These are phyloP conservation scores for Parazoanthus swiftii DNA, from an alignment of 92 coral and sea anemone genomes.

Conservation along the genomic window DNA sequence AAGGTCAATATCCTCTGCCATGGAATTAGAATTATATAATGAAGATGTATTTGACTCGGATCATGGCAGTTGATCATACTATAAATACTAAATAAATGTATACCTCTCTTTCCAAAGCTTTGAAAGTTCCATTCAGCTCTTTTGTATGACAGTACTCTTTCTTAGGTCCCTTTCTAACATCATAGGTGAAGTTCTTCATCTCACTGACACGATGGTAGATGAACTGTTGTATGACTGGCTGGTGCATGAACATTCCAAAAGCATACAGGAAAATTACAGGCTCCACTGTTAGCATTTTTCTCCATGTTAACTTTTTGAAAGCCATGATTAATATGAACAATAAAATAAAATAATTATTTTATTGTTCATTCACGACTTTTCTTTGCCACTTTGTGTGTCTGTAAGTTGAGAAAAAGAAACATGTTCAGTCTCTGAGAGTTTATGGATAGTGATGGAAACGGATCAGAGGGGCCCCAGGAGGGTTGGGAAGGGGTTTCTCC, in stretches of 20 bases:
- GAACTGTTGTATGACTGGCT: slow-evolving; percentile 67
- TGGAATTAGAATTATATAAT: too few relatives aligned
- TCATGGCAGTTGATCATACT: too few relatives aligned
- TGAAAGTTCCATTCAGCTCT: slow-evolving; percentile 45
- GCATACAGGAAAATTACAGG: slow-evolving; percentile 78
- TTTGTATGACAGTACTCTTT: slow-evolving; percentile 30
- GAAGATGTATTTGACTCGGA: too few relatives aligned
- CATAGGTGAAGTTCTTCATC: slow-evolving; percentile 66
- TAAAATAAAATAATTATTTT: too few relatives aligned
- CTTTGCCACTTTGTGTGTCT: too few relatives aligned
- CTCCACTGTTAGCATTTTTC: slow-evolving; percentile 65
- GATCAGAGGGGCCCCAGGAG: too few relatives aligned
- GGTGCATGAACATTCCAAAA: slow-evolving; percentile 69
- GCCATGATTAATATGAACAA: not conserved
- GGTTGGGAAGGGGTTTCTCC: too few relatives aligned
- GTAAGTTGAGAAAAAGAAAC: too few relatives aligned
- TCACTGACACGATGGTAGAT: slow-evolving; percentile 66
- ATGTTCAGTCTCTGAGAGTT: too few relatives aligned
- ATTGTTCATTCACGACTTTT: too few relatives aligned
- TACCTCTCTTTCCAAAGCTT: slow-evolving; percentile 68
- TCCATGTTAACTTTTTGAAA: slow-evolving; percentile 52
- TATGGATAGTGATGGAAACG: too few relatives aligned
- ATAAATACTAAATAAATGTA: not conserved
- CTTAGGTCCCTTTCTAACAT: slow-evolving; percentile 22
- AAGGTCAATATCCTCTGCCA: too few relatives aligned